Evolutionary conservation across 1,140 invertebrate genomes (phyloP).

Genomic region (Aradophagus sp.): DNA sequence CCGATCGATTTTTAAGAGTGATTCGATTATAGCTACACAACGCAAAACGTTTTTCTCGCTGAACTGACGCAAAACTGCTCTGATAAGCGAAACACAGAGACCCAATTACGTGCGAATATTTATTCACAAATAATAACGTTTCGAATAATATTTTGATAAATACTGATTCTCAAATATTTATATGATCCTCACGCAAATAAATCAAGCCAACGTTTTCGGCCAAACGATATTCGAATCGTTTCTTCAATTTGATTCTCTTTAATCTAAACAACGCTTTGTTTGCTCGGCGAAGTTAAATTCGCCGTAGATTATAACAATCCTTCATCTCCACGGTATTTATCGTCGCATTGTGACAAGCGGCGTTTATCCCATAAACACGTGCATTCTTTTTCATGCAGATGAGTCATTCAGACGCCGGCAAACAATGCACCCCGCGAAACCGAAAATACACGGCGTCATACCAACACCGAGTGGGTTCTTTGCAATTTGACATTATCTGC

Average conservation of each 20-base stretch:
- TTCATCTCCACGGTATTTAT: conserved; percentile 17
- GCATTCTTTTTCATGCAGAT: conserved; percentile 27
- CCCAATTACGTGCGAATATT: too few species aligned
- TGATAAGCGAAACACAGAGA: too few species aligned
- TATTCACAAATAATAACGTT: too few species aligned
- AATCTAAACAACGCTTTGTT: conserved; percentile 2
- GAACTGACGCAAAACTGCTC: too few species aligned
- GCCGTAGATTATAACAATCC: conserved; percentile 30
- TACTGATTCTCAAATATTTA: too few species aligned
- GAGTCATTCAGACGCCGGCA: conserved; percentile 18
- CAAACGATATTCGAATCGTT: conserved; percentile 6
- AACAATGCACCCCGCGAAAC: conserved; percentile 9
- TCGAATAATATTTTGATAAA: too few species aligned
- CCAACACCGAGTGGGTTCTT: conserved; percentile 1
- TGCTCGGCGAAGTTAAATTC: conserved; percentile 6
- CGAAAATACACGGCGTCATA: conserved; percentile 5
- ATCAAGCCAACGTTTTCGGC: too few species aligned
- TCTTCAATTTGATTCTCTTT: conserved; percentile 26
- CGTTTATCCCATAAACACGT: conserved; percentile 26
- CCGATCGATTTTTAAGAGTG: too few species aligned
- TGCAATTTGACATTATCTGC: conserved; percentile 16
- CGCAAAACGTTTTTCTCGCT: too few species aligned
- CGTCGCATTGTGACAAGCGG: conserved; percentile 13
- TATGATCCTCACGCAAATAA: too few species aligned
- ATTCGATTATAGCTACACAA: too few species aligned